Base-by-base conservation (phyloP, 2,113 vertebrate genomes). In the Arvicanthis niloticus region DNA sequence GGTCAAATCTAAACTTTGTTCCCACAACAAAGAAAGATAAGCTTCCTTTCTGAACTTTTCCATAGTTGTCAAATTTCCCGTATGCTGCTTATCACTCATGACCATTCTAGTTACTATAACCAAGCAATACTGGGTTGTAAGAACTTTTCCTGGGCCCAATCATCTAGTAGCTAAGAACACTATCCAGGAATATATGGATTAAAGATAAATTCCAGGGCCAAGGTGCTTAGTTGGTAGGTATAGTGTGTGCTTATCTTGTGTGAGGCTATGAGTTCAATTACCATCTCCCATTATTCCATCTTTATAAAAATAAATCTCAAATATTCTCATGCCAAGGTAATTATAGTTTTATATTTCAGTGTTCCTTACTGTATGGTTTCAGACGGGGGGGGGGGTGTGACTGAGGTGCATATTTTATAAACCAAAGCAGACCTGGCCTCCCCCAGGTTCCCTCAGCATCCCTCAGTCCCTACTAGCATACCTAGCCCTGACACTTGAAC, bases 241-340 rank as follows among this genome's bases (percentile, higher is more conserved):
- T 1, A 29, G n/a, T 78, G 48, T n/a, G 7, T 81, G 34, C 53
- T 60, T 72, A 81, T 53, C 31, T 72, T 72, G 31, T 53, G 53
- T 17, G 40, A 80, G 29, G 48, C 42, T 10, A 42, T 11, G 5
- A 60, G 48, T 89, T 80, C 62, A 88, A 4, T 60, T 11, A 10
- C 40, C 22, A 81, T 5, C 16, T 10, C n/a, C 16, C 31, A 40
- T 81, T 81, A 81, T 76, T 89, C 37, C 26, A 53, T 56, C 48
- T 56, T 56, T 81, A 58, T 70, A 80, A 88, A 93, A 19, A 93
- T 34, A 91, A 85, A 91, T 80, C 72, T 60, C 56, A 85, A 78
- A 90, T 22, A 48, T 22, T 88, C 45, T 92, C 89, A 76, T 29
- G 60, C 60, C 53, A 82, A 89, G 13, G 93, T 13, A 58, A 58